Base-by-base conservation (phyloP, 2,888 invertebrate genomes). In the Brachypalpus laphriformis region DNA sequence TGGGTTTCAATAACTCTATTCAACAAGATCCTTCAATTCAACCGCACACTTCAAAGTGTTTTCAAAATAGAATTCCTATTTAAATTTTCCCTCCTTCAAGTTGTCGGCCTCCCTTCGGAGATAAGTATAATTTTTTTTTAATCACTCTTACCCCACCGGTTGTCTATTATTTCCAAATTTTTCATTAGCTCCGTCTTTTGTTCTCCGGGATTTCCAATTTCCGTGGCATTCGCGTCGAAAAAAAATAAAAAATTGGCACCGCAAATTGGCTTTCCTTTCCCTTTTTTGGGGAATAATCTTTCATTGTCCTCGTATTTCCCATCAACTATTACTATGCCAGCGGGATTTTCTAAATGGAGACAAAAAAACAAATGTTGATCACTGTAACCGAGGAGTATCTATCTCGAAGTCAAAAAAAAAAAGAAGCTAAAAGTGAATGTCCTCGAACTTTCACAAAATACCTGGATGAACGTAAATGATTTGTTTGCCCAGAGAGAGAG, bases 391-490 rank as follows among this genome's bases (percentile, higher is more conserved):
- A 34, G 42, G 28, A 70, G 57, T 76, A 70, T 65, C 63, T 76
- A 56, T 76, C 75, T 70, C 56, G 47, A 82, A 70, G 70, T 71
- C 77, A 42, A 45, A 59, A 76, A 65, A 34, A 40, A 16, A 8
- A 80, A 65, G 28, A 61, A 70, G 57, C 18, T 11, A 51, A 42
- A 25, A 56, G 31, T 57, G 59, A 65, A 34, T 77, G 77, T 77
- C 77, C 77, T 61, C 34, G 37, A 59, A 65, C 57, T 71, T 76
- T 37, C 34, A 31, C 77, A 80, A 68, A 72, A 77, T 71, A 76
- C 82, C 82, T 82, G 82, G 82, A 77, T 77, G 65, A 51, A 82
- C 82, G 59, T 77, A 77, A 82, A 82, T 82, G 82, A 82, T 82
- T 82, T 82, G 82, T 82, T 82, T 82, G 71, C 47, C 77, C 77